Base-by-base conservation (phyloP, 2,888 invertebrate species). In the Chrysodeixis includens region DNA sequence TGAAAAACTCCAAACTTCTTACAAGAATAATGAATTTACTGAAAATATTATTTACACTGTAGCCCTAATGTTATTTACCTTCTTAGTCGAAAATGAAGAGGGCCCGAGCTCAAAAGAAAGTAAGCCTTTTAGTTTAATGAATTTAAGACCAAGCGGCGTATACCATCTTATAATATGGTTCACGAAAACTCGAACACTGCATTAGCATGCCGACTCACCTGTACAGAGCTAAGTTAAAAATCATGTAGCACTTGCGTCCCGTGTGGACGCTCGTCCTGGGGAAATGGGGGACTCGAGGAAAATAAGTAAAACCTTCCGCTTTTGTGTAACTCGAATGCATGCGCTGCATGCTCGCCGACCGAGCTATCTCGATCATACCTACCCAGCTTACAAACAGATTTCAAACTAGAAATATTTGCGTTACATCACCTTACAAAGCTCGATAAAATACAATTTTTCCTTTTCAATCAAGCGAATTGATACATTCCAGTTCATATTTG, bases 171-270 rank as follows among this genome's bases (percentile, higher is more conserved):
- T 66, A 74, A 46, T 70, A 80, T 73, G 73, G 76, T 81, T 80
- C 74, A 72, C 73, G 59, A 78, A 81, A 84, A 81, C 85, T 73
- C 76, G 81, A 82, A 85, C 79, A 82, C 79, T 88, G 88, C 90
- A 90, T 89, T 90, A 91, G 88, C 89, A 86, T 85, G 80, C 81
- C 80, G 76, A 74, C 82, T 85, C 85, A 91, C 90, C 91, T 92
- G 88, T 83, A 81, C 78, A 81, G 82, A 77, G 86, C 83, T 93
- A 93, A 94, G 93, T 94, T 92, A 91, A 93, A 93, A 93, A 90
- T 90, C 93, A 84, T 93, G 93, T 93, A 89, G 86, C 86, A 78
- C 84, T 84, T 84, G 72, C 81, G 83, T 90, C 88, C 88, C 89
- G 80, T 84, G 86, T 83, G 92, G 86, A 86, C 86, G 88, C 76